Base-by-base conservation (phyloP, 2,797 vertebrate species). In the Glossophaga mutica region DNA sequence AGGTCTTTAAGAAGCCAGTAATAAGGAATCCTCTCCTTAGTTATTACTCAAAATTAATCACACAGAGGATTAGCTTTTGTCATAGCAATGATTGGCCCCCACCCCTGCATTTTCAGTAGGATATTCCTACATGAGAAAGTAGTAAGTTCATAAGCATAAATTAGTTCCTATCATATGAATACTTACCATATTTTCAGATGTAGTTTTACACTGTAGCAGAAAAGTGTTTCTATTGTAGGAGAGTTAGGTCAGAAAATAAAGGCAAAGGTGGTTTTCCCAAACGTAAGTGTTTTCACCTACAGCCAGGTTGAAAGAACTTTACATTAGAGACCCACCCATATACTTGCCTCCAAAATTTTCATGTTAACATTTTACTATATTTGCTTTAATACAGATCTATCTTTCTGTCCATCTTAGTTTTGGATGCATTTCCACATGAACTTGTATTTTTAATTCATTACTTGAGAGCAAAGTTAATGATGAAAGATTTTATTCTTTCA, bases 381-480 rank as follows among this genome's bases (percentile, higher is more conserved):
- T 87, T 46, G 9, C 4, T 93, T 78, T 93, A 62, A 76, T 48
- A 79, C 22, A 44, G 57, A 59, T 34, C 24, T 44, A 11, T 16
- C 32, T 85, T 65, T 83, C 18, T 74, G 0, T 87, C 68, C 32
- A 32, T 46, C 22, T 83, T 93, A 59, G 46, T 76, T 92, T 92
- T 92, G 87, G 19, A 42, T 94, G 14, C 15, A 89, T 86, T 96
- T 91, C 37, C 92, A 89, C 59, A 70, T 44, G 94, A 73, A 55
- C 22, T 89, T 32, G 42, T 50, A 15, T 62, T 96, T 96, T 95
- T 85, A 85, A 65, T 78, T 93, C 10, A 85, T 74, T 87, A 87
- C 48, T 87, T 93, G 44, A 95, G 67, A 94, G 55, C 39, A 62
- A 37, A 70, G 29, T 83, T 83, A 78, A 82, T 90, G 29, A 93